These are phyloP conservation scores for Xanthorhoe designata DNA, from an alignment of 2,888 invertebrate genomes.

Conservation along the genomic window DNA sequence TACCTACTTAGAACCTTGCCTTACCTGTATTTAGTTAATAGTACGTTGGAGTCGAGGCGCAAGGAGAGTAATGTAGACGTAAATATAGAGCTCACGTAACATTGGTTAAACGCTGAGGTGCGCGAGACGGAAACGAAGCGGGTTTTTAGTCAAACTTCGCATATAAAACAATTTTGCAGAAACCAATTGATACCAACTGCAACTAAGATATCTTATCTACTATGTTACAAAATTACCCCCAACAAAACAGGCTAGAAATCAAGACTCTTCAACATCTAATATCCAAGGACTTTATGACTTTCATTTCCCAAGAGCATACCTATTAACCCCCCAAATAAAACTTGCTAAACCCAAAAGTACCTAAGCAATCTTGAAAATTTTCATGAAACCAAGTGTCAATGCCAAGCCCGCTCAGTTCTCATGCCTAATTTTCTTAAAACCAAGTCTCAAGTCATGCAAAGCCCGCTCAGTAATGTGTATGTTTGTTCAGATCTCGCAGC, in stretches of 20 bases:
- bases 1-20: slow-evolving; percentile 77
- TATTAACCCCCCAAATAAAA: too few species aligned
- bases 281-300: slow-evolving; percentile 16
- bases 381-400: slow-evolving; percentile 1
- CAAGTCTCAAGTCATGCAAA: slow-evolving; percentile 14
- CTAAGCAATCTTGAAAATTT: not conserved
- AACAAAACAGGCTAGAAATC: not conserved
- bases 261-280: not conserved
- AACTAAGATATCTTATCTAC: too few species aligned
- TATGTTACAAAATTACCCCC: not conserved
- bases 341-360: too few species aligned
- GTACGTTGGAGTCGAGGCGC: slow-evolving; percentile 62
- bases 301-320: too few species aligned
- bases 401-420: slow-evolving; percentile 12
- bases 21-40: slow-evolving; percentile 63
- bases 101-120: slow-evolving; percentile 2
- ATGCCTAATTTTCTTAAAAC: too few species aligned
- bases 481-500: slow-evolving; percentile 71
- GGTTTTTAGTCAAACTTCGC: not conserved
- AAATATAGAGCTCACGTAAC: slow-evolving; percentile 26
- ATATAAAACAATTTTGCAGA: too few species aligned
- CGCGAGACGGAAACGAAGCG: not conserved
- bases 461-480: slow-evolving; percentile 6
- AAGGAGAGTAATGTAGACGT: slow-evolving; percentile 53
- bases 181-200: too few species aligned